phyloP scores from a whole-genome alignment of 2,113 vertebrate genomes.

The Alethe diademata region DNA sequence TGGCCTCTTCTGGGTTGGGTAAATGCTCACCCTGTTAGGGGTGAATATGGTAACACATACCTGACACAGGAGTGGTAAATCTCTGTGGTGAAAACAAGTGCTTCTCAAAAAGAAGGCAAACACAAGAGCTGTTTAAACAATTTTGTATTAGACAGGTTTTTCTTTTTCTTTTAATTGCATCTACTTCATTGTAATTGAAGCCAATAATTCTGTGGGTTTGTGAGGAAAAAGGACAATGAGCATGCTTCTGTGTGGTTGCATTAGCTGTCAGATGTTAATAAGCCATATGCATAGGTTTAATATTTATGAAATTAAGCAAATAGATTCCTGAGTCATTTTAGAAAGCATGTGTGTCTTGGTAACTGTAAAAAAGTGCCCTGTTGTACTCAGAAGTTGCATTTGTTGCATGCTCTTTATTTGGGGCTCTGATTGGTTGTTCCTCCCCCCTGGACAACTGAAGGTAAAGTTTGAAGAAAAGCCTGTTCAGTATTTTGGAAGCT shows the following conservation, averaged over 20 bases:
- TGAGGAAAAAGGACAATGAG: neutral
- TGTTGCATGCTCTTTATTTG: neutral
- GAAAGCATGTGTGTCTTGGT: neutral
- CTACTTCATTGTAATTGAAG: neutral
- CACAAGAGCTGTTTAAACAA: neutral
- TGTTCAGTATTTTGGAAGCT: neutral
- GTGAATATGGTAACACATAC: neutral
- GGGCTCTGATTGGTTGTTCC: neutral
- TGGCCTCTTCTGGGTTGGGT: neutral
- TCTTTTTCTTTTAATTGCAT: neutral
- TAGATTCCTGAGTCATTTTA: neutral
- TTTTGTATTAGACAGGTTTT: neutral
- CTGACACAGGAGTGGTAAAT: neutral
- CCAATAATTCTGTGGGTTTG: neutral
- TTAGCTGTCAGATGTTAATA: neutral
- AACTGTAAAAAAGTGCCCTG: neutral
- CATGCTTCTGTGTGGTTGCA: neutral
- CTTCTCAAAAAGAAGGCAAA: neutral
- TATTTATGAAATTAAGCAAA: neutral
- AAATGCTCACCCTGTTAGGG: neutral
- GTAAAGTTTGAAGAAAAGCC: neutral
- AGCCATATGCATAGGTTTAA: neutral
- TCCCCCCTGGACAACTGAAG: neutral
- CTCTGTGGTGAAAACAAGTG: neutral
- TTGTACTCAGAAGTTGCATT: neutral